Evolutionary conservation across 2,888 invertebrate genomes (phyloP).

Genomic region (Psylliodes chrysocephalus): DNA sequence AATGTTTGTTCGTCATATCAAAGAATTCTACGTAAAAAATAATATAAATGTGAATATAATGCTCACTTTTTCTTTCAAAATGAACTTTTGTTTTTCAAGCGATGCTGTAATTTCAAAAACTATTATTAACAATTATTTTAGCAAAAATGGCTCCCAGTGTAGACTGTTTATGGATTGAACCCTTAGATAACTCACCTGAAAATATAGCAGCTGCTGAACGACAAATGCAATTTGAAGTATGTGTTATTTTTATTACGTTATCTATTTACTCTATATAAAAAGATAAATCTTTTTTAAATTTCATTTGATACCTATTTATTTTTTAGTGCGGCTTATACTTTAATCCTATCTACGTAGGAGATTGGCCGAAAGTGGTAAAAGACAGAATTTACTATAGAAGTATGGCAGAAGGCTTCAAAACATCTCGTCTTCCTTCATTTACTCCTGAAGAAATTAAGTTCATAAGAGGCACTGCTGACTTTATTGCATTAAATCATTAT

Average conservation of each 20-base stretch:
- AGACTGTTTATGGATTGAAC: slow-evolving; percentile 38
- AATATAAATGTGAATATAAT: no score
- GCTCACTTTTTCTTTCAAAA: no score
- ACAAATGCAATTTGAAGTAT: slow-evolving; percentile 68
- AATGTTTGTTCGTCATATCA: no score
- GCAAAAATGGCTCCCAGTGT: slow-evolving; percentile 35
- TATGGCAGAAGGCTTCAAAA: slow-evolving; percentile 68
- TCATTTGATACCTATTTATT: background rate
- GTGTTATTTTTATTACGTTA: no score
- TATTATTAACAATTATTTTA: no score
- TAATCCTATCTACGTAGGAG: slow-evolving; percentile 74
- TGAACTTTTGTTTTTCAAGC: no score
- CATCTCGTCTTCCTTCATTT: slow-evolving; percentile 73
- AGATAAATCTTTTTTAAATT: background rate
- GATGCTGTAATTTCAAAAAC: no score
- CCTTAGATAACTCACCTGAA: slow-evolving; percentile 61
- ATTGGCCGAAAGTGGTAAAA: slow-evolving; percentile 75
- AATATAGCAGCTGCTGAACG: slow-evolving; percentile 72
- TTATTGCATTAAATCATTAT: slow-evolving; percentile 81
- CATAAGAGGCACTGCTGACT: slow-evolving; percentile 74
- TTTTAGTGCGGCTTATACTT: slow-evolving; percentile 49
- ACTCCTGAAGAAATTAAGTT: slow-evolving; percentile 69
- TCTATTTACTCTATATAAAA: background rate
- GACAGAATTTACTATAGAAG: slow-evolving; percentile 70
- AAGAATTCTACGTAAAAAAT: no score